A percentile compares a stretch with the other conserved stretches of the same genome.
phyloP scores from a whole-genome alignment of 2,113 vertebrate species.

The Heterochromis multidens region DNA sequence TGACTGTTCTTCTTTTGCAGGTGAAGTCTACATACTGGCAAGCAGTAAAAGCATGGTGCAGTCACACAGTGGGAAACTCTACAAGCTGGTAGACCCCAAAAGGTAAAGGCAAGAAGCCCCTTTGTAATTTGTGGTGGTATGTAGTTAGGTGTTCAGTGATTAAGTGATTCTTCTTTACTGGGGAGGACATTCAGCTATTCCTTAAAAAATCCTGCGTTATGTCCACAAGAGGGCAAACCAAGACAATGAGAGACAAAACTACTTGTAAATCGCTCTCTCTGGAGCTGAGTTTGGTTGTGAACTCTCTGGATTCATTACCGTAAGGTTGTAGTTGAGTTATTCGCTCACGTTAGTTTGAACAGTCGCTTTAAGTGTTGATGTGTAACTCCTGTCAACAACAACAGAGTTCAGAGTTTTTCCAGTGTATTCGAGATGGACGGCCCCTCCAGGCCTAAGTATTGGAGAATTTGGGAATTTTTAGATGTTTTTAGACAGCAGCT shows the following conservation, averaged over 20 bases:
- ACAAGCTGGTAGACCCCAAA: slow-evolving; percentile 95
- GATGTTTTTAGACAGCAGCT: not conserved
- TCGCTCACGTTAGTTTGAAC: not conserved
- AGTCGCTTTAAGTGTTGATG: not conserved
- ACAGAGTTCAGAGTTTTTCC: not conserved
- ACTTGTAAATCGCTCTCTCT: not conserved
- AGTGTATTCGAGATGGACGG: not conserved
- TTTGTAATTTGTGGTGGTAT: not conserved
- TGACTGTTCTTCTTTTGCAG: slow-evolving; percentile 72
- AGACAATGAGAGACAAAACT: not conserved
- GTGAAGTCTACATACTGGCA: slow-evolving; percentile 93
- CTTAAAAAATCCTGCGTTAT: not conserved
- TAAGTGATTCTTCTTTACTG: not conserved
- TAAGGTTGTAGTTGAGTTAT: not conserved
- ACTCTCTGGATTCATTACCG: not conserved
- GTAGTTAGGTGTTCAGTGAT: not conserved
- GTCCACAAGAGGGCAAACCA: slow-evolving; percentile 1
- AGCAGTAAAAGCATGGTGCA: slow-evolving; percentile 95
- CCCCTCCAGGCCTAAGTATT: not conserved
- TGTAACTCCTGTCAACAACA: not conserved
- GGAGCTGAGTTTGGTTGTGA: not conserved
- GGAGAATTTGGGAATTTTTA: not conserved
- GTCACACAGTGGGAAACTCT: slow-evolving; percentile 92
- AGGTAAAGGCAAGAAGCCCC: slow-evolving; percentile 74
- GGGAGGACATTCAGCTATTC: not conserved